phyloP scores from a whole-genome alignment of 1,140 invertebrate genomes.

The Colletes latitarsis region DNA sequence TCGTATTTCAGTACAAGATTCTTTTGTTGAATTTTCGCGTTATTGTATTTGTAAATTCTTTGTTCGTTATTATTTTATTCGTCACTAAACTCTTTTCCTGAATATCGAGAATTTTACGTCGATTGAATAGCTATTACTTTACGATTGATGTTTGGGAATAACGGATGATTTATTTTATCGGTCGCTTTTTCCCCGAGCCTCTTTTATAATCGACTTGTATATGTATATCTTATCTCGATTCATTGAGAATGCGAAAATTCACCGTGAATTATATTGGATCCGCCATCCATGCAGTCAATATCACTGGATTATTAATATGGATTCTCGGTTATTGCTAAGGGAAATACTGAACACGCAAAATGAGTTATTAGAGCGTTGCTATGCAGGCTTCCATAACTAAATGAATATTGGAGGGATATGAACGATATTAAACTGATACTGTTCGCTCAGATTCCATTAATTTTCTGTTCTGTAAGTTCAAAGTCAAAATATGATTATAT shows the following conservation, averaged over 20 bases:
- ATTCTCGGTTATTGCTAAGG: not conserved
- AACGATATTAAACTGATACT: not conserved
- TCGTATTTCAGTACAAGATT: no score
- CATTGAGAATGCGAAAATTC: not conserved
- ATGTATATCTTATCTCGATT: no score
- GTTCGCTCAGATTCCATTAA: no score
- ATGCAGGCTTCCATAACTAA: not conserved
- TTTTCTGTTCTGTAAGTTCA: no score
- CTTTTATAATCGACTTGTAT: conserved; percentile 9
- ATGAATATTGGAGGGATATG: not conserved
- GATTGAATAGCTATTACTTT: no score
- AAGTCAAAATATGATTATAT: no score
- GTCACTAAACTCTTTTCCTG: no score
- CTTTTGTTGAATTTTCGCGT: no score
- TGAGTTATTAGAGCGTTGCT: not conserved
- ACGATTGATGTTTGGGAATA: not conserved
- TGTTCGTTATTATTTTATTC: no score
- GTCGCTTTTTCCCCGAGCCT: not conserved
- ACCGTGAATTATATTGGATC: not conserved
- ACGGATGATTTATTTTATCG: not conserved
- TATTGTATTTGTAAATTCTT: no score
- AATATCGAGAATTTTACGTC: no score
- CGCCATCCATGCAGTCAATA: not conserved
- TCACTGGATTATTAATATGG: not conserved
- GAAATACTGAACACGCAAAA: not conserved